Evolutionary conservation across 2,888 invertebrate genomes (phyloP).

Genomic region (Catocala fraxini): DNA sequence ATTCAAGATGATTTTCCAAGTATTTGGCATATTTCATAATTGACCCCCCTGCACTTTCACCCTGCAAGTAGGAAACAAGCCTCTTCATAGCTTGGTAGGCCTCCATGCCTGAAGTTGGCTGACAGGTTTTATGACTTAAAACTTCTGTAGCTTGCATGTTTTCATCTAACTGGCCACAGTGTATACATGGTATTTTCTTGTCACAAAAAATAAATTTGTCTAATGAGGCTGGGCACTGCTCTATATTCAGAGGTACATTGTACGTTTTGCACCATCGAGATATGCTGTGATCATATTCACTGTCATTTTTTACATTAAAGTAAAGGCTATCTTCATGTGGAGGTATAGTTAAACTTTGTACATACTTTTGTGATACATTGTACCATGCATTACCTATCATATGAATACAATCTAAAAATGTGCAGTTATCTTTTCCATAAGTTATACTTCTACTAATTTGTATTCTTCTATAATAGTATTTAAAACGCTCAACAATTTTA

Average conservation of each 20-base stretch:
- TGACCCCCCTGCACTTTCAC: conserved; percentile 48
- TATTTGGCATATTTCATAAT: conserved; percentile 56
- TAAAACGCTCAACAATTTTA: conserved; percentile 57
- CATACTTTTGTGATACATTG: conserved; percentile 51
- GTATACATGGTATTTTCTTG: conserved; percentile 45
- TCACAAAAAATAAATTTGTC: conserved; percentile 59
- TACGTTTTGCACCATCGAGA: conserved; percentile 55
- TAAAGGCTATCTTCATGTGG: conserved; percentile 50
- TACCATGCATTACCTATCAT: conserved; percentile 61
- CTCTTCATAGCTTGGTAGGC: conserved; percentile 64
- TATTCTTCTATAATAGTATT: conserved; percentile 60
- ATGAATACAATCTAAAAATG: conserved; percentile 52
- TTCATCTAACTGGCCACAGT: conserved; percentile 36
- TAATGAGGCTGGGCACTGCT: conserved; percentile 41
- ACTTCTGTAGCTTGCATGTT: conserved; percentile 41
- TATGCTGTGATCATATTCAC: conserved; percentile 53
- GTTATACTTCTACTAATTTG: conserved; percentile 55
- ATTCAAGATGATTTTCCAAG: conserved; percentile 60
- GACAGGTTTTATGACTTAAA: conserved; percentile 32
- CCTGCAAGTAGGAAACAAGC: conserved; percentile 58
- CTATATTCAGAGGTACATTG: conserved; percentile 49
- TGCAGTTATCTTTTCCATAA: conserved; percentile 45
- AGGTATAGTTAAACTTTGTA: conserved; percentile 51
- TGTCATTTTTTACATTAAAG: conserved; percentile 48
- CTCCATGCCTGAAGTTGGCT: conserved; percentile 51